A percentile compares a stretch with the other conserved stretches of the same genome.
Conservation (phyloP, 2,888 invertebrate genomes). For the Ormyrus thymus region DNA sequence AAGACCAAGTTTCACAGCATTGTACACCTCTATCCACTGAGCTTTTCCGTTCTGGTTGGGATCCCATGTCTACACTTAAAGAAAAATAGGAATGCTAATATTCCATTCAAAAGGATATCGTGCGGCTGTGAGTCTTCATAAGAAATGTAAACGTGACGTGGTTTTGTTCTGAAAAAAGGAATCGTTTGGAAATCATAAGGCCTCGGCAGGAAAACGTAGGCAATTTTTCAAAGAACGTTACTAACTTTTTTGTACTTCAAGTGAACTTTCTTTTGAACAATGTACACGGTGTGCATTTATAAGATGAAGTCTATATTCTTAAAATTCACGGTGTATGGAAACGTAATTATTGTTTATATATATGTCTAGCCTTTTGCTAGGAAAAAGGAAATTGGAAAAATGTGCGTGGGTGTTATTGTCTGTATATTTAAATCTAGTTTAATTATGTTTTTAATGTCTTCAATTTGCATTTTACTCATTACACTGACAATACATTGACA, state of each 20-base stretch:
- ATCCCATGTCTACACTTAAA: conserved; percentile 63
- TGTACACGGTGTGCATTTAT: conserved; percentile 44
- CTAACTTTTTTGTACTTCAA: conserved; percentile 31
- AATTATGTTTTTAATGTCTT: conserved; percentile 32
- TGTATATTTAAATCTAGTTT: conserved; percentile 46
- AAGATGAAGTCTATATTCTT: conserved; percentile 44
- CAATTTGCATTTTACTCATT: conserved; percentile 38
- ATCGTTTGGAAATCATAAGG: conserved; percentile 32
- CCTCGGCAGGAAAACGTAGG: conserved; percentile 14
- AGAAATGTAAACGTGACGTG: conserved; percentile 44
- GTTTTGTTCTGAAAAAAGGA: conserved; percentile 36
- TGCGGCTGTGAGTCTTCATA: conserved; percentile 53
- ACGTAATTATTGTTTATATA: conserved; percentile 25
- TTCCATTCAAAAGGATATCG: conserved; percentile 28
- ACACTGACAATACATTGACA: conserved; percentile 46
- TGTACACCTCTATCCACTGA: conserved; percentile 87
- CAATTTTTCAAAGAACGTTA: conserved; percentile 12
- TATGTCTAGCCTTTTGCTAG: conserved; percentile 4
- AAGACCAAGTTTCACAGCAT: conserved; percentile 90
- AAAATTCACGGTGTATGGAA: conserved; percentile 48
- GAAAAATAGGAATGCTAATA: conserved; percentile 28
- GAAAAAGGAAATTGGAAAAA: background rate
- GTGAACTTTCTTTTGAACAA: conserved; percentile 20
- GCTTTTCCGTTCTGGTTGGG: conserved; percentile 79
- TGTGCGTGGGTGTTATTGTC: conserved; percentile 23